These are phyloP conservation scores for Chauna torquata DNA, from an alignment of 2,113 vertebrate species.

Conservation along the genomic window DNA sequence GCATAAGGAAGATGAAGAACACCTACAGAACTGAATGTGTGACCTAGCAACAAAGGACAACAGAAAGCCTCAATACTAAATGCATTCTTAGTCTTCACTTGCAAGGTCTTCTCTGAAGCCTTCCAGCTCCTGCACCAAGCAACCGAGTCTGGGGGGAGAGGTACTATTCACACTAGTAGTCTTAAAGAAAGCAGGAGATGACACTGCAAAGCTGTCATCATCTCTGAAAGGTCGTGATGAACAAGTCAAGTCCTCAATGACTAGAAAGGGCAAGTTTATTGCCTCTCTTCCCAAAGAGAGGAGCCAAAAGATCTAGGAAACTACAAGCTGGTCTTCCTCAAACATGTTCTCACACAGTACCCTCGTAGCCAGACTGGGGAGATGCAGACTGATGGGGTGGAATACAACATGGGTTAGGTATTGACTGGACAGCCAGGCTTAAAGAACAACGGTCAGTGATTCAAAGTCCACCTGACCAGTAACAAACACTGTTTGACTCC, in stretches of 20 bases:
- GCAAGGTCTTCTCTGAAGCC: not conserved
- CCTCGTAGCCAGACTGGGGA: not conserved
- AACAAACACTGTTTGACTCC: not conserved
- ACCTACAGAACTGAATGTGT: not conserved
- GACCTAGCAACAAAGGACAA: not conserved
- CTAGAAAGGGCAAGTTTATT: not conserved
- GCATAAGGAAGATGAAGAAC: not conserved
- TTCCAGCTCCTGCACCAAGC: not conserved
- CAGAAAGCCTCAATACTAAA: not conserved
- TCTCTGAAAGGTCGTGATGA: not conserved
- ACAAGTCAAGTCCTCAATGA: not conserved
- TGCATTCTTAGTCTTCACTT: not conserved
- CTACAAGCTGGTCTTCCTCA: not conserved
- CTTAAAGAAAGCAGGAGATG: not conserved
- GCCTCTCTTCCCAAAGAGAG: not conserved
- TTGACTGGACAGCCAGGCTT: not conserved
- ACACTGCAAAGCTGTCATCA: not conserved
- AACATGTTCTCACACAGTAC: not conserved
- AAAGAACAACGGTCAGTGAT: not conserved
- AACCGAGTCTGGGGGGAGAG: not conserved
- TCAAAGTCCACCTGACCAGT: not conserved
- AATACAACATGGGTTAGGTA: not conserved
- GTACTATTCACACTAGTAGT: not conserved
- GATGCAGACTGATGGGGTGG: not conserved
- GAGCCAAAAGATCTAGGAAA: not conserved